phyloP scores from a whole-genome alignment of 2,797 vertebrate genomes.

The Darevskia mixta region DNA sequence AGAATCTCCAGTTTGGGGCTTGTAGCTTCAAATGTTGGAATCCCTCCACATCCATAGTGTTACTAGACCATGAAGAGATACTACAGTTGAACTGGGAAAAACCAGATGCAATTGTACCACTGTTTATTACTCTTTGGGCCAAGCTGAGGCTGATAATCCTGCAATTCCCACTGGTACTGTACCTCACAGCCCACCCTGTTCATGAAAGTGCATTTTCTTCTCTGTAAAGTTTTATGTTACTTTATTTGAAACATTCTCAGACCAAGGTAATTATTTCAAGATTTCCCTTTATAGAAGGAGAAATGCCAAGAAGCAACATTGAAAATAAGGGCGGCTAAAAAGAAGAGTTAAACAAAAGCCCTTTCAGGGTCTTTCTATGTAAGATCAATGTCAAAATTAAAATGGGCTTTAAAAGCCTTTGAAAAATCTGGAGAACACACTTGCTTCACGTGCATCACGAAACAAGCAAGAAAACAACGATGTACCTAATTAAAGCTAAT shows the following conservation, averaged over 20 bases:
- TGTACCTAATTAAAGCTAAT: constrained; percentile 11
- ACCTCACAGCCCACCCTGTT: neutral
- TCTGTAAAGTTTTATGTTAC: neutral
- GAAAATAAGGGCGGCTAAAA: constrained; percentile 16
- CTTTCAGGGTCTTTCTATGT: neutral
- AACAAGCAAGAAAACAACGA: constrained; percentile 8
- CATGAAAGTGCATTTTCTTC: neutral
- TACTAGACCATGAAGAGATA: neutral
- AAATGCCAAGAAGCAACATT: constrained; percentile 22
- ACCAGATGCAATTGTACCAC: neutral
- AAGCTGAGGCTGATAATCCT: neutral
- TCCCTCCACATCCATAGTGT: neutral
- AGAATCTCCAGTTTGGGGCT: neutral
- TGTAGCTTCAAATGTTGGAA: neutral
- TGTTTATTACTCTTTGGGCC: neutral
- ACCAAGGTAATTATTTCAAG: constrained; percentile 6
- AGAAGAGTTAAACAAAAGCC: constrained; percentile 25
- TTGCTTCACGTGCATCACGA: constrained; percentile 12
- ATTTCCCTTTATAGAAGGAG: neutral
- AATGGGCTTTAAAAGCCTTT: constrained; percentile 20
- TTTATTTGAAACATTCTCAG: neutral
- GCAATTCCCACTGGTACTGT: neutral
- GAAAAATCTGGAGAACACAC: neutral
- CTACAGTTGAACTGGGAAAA: neutral
- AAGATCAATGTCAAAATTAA: neutral